Evolutionary conservation across 2,888 invertebrate genomes (phyloP).

Genomic region (Kryphioiulus occultus): DNA sequence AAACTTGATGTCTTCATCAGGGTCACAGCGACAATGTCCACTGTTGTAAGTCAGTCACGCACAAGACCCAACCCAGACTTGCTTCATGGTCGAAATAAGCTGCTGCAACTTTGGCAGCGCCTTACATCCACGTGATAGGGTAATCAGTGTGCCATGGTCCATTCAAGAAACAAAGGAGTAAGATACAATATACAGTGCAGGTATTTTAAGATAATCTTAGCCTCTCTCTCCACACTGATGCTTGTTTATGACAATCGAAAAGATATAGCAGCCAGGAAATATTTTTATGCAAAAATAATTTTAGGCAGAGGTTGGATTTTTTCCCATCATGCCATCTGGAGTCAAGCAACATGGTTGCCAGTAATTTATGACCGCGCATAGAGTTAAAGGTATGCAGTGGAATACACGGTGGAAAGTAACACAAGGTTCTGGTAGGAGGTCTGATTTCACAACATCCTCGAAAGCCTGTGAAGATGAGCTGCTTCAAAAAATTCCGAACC

Average conservation of each 20-base stretch:
- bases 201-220: too few species aligned
- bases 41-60: too few species aligned
- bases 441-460: neutral
- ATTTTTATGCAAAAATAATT: neutral
- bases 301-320: neutral
- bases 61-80: too few species aligned
- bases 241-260: neutral
- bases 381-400: neutral
- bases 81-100: too few species aligned
- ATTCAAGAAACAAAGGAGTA: too few species aligned
- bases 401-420: neutral
- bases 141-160: too few species aligned
- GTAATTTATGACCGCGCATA: neutral
- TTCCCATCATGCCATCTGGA: neutral
- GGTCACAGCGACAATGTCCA: too few species aligned
- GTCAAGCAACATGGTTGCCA: neutral
- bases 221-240: too few species aligned
- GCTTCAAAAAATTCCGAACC: neutral
- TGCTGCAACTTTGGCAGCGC: too few species aligned
- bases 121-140: too few species aligned
- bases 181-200: too few species aligned
- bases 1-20: too few species aligned
- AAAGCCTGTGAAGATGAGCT: neutral
- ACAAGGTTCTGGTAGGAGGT: neutral
- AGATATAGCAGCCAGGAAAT: neutral